Base-by-base conservation (phyloP, 2,888 invertebrate genomes). In the Epiblema foenella region DNA sequence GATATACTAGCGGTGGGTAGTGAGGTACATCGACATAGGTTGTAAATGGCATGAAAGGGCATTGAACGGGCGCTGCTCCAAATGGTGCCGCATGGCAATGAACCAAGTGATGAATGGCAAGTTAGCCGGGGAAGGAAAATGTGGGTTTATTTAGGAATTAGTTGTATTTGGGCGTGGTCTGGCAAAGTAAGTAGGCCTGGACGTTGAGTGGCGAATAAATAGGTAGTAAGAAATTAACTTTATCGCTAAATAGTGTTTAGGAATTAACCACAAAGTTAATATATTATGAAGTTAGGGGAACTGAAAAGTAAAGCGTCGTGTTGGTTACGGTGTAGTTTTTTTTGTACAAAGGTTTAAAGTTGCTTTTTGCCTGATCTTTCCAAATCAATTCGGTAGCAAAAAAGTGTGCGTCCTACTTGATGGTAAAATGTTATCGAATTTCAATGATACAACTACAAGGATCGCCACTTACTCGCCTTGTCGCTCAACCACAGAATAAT, bases 1-100 rank as follows among this genome's bases (percentile, higher is more conserved):
- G 15, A 42, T 15, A 42, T n/a, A 7, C 42, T 42, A 15, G 42
- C 1, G n/a, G 46, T 46, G 46, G n/a, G n/a, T 46, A 8, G 15
- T 46, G 46, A n/a, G 46, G 46, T n/a, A n/a, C n/a, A n/a, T 46
- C n/a, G n/a, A n/a, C 7, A 8, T n/a, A 46, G 46, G 46, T 46
- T 46, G 46, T n/a, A n/a, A 46, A n/a, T 12, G 15, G 7, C 15
- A 46, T n/a, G 12, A 5, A 3, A 52, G 42, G 42, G 8, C 18
- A 60, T 39, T 9, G 33, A 56, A 42, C 58, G 20, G 29, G n/a
- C 49, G 58, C 17, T 42, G 51, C 24, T 33, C 46, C 18, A 62
- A 68, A 62, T 52, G 54, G 42, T 18, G 29, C 59, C 59, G 60
- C 54, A 54, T 54, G 52, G 39, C 46, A 66, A 57, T 66, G 59